Evolutionary conservation across 2,888 invertebrate species (phyloP), one percentile per base, ranked within the genome.

Genomic region (Eupelmus urozonus): DNA sequence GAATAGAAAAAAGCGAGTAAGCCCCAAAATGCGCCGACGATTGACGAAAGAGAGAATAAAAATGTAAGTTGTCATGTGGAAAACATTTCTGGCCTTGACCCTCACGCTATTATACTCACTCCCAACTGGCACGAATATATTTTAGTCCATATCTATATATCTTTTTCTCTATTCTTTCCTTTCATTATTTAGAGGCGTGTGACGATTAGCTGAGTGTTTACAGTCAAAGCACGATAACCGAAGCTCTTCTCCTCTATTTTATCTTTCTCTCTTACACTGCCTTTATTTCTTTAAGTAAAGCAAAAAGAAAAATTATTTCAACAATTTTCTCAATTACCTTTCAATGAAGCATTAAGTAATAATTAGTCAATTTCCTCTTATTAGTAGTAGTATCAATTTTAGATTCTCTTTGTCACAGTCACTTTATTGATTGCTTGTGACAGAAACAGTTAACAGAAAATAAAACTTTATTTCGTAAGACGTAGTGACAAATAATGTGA

Each of bases 111-210:
- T 27, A 71, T 69, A 76, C 76, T 79, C 90, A 91, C 91, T 72
- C 91, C 92, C 91, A 91, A 91, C 91, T 92, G 91, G 92, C 91
- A 92, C 92, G 91, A 90, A 69, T 79, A 66, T 66, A 71, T 71
- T 59, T 66, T 73, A 73, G 27, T 73, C 18, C 27, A 67, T 79
- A 55, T 60, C 27, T 71, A 11, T 72, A 66, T 67, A 55, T 80
- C 82, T 82, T 77, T 80, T n/a, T 86, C 83, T 87, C 85, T 88
- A 84, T 85, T 79, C 84, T 84, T 77, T 80, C 81, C 71, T 77
- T 81, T 76, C 66, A 81, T 74, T 63, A 62, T 62, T 53, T 73
- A 57, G 59, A 69, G 9, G 59, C 59, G 57, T 65, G 25, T 69
- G 34, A 49, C 27, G 51, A 73, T 72, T 73, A 73, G 69, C 69